A percentile compares a stretch with the other conserved stretches of the same genome.
These are phyloP conservation scores for Liopterus haemorrhoidalis DNA, from an alignment of 2,888 invertebrate genomes.

Conservation along the genomic window DNA sequence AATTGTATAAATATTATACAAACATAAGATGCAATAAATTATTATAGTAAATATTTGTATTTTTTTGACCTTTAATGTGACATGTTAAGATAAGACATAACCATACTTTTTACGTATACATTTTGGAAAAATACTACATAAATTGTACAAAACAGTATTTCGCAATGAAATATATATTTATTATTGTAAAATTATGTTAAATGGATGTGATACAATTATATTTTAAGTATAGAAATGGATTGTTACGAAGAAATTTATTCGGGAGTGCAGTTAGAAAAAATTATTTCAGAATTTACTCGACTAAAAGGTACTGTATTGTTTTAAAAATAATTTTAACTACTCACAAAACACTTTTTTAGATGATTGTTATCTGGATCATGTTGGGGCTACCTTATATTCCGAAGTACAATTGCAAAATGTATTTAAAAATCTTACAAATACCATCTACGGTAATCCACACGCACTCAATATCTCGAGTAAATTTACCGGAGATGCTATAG, in stretches of 20 bases:
- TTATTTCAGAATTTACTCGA: conserved; percentile 35
- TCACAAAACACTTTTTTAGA: conserved; percentile 46
- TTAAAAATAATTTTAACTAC: conserved; percentile 17
- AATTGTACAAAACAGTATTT: no score
- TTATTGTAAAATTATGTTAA: no score
- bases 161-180: no score
- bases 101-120: no score
- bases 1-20: no score
- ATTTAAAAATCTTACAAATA: conserved; percentile 59
- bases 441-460: conserved; percentile 88
- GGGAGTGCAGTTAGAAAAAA: conserved; percentile 30
- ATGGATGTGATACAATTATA: no score
- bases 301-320: no score
- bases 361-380: conserved; percentile 81
- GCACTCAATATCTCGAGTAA: conserved; percentile 65
- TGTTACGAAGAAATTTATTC: conserved; percentile 29
- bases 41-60: no score
- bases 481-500: conserved; percentile 75
- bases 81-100: no score
- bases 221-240: conserved; percentile 7
- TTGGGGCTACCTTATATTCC: conserved; percentile 78
- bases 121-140: no score
- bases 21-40: no score
- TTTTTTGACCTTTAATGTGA: no score
- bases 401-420: conserved; percentile 63